Evolutionary conservation across 2,888 invertebrate species (phyloP), one percentile per base, ranked within the genome.

Genomic region (Allacma fusca): DNA sequence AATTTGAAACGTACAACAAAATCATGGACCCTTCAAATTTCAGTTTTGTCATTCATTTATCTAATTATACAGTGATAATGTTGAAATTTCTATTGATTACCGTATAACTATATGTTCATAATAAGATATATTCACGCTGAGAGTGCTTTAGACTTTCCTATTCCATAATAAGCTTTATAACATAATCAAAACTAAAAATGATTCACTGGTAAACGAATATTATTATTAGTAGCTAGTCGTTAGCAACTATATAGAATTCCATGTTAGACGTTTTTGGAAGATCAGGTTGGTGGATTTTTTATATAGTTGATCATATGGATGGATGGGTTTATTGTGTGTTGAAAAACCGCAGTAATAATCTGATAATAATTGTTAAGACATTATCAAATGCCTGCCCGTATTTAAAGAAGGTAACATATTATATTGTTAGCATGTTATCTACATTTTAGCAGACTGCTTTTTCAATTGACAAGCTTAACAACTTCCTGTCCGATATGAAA

Each of bases 351-450:
- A 62, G 62, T 62, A 62, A 62, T 62, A 62, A 62, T 62, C 23
- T 62, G 62, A 62, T 62, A 62, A 62, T 62, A 62, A 62, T 26
- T 62, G 62, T 24, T 62, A 62, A 21, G 24, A 62, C 62, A 62
- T 62, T 62, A 68, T 23, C 40, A 23, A 43, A 68, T 68, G 68
- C 68, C 68, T 68, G 68, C 68, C 68, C 68, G 40, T 68, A 65
- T 28, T 62, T 26, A 26, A 9, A 28, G 34, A 34, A 34, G 34
- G 65, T 24, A 65, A 65, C 24, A 65, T 28, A 26, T 65, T 26
- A 62, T 28, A 65, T 65, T 28, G 50, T 50, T 50, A 50, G 50
- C 5, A 16, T 50, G n/a, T 19, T 50, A 50, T n/a, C n/a, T 50
- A 50, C 50, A 50, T 12, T 19, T 19, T 50, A 50, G 50, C 50